Conservation (phyloP, 2,797 vertebrate species). For the Gambusia yucatana region DNA sequence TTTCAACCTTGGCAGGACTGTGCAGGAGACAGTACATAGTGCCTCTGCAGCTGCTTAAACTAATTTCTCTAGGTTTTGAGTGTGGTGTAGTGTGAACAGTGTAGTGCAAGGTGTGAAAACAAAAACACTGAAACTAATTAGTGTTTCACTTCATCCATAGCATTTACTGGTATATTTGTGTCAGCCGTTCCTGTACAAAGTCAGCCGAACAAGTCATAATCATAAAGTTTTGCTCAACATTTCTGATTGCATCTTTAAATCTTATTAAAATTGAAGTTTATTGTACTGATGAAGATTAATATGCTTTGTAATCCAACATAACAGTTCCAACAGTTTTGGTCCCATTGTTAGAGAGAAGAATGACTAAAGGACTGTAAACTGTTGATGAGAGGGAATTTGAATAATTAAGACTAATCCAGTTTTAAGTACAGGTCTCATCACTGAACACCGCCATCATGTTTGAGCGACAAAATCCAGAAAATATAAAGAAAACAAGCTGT, state of each 20-base stretch:
- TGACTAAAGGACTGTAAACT: background rate
- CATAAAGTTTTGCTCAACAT: background rate
- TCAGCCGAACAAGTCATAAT: background rate
- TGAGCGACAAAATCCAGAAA: background rate
- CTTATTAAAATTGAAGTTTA: background rate
- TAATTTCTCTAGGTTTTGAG: constrained; percentile 44
- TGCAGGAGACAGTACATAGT: constrained; percentile 62
- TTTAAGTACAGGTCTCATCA: background rate
- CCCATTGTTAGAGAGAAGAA: background rate
- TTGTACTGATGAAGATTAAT: background rate
- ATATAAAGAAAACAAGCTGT: background rate
- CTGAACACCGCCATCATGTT: background rate
- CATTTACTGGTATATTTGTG: constrained; percentile 25
- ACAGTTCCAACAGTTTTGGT: background rate
- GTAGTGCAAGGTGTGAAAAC: constrained; percentile 39
- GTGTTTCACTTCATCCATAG: constrained; percentile 38
- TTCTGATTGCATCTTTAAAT: background rate
- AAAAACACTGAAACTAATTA: constrained; percentile 49
- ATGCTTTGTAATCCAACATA: background rate
- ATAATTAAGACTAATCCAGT: background rate
- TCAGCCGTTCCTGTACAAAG: background rate
- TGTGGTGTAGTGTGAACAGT: background rate
- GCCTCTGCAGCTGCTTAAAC: constrained; percentile 54
- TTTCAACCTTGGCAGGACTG: constrained; percentile 82
- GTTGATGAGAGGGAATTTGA: background rate